Percentiles rank a stretch among this genome's conserved stretches.
Conservation (phyloP, 2,113 vertebrate genomes). For the Marcusenius ussheri region DNA sequence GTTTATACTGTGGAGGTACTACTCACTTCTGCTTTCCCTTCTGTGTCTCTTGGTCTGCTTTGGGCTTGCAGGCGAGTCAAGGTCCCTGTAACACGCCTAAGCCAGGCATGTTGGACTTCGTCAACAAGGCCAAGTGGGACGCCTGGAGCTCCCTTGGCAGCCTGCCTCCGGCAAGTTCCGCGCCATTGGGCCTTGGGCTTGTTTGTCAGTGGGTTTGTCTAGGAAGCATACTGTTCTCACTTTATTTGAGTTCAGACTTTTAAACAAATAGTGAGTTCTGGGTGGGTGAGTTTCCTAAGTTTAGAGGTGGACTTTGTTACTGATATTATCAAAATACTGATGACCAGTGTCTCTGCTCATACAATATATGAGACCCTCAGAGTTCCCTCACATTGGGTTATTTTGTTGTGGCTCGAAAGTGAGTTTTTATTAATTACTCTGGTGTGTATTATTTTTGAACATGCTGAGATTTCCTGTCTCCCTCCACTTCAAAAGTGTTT, state of each 20-base stretch:
- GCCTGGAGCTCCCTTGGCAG: slow-evolving; percentile 77
- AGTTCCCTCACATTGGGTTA: background rate
- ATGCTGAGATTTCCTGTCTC: background rate
- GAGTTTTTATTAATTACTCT: background rate
- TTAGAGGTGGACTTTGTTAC: background rate
- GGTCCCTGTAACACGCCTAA: slow-evolving; percentile 77
- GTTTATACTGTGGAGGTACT: background rate
- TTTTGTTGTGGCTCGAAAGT: background rate
- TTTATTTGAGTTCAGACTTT: background rate
- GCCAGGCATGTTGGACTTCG: slow-evolving; percentile 79
- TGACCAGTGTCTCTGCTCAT: background rate
- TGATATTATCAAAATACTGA: background rate
- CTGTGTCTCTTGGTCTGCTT: background rate
- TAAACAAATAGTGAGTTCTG: background rate
- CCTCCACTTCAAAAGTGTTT: background rate
- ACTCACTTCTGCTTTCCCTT: background rate
- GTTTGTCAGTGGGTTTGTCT: background rate
- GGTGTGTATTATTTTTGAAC: background rate
- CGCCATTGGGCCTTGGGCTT: background rate
- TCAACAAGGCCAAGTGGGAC: slow-evolving; percentile 88
- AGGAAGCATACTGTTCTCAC: background rate
- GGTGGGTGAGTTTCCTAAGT: background rate
- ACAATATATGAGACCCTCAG: background rate
- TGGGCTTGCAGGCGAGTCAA: slow-evolving; percentile 67
- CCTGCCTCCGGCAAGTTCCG: slow-evolving; percentile 65